Base-by-base conservation (phyloP, 2,888 invertebrate genomes). In the Cantharis flavilabris region DNA sequence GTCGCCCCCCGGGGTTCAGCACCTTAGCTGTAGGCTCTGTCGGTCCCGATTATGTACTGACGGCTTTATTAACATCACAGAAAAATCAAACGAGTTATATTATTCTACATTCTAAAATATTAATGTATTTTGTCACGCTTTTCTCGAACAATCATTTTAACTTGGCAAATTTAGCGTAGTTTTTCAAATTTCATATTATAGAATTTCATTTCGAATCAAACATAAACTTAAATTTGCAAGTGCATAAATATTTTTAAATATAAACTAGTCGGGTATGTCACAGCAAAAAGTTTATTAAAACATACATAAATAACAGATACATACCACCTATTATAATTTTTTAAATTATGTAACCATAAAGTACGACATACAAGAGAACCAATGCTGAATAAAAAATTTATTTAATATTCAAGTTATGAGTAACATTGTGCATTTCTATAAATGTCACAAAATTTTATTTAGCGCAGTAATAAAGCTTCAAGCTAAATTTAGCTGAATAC, bases 1-100 rank as follows among this genome's bases (percentile, higher is more conserved):
- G 86, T 85, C 85, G 85, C 84, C 86, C 85, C 86, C 85, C 82
- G 84, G 83, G 82, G 84, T 78, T 82, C 81, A 80, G 83, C 83
- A 83, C 82, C 83, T 83, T 81, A 80, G 81, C 84, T 83, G 70
- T 79, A 75, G 83, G 84, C 81, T 83, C 80, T 83, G 84, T 84
- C 84, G 82, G 83, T 76, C 80, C 83, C 84, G 84, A 84, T 85
- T 85, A 85, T 83, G 80, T 80, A 82, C 79, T 84, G 84, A 85
- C 84, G 84, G 84, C 84, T 84, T 84, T 84, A 85, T 85, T 85
- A 84, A 83, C 81, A 74, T 74, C 73, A 79, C 72, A 73, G 79
- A 83, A 82, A 82, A 82, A 81, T 82, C 81, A 78, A 75, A 76
- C 82, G 81, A 83, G 82, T 83, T 83, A 83, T 84, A 20, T 67